Percentiles rank a stretch among this genome's conserved stretches.
Evolutionary conservation across 2,113 vertebrate genomes (phyloP).

Genomic region (Oryzias javanicus): DNA sequence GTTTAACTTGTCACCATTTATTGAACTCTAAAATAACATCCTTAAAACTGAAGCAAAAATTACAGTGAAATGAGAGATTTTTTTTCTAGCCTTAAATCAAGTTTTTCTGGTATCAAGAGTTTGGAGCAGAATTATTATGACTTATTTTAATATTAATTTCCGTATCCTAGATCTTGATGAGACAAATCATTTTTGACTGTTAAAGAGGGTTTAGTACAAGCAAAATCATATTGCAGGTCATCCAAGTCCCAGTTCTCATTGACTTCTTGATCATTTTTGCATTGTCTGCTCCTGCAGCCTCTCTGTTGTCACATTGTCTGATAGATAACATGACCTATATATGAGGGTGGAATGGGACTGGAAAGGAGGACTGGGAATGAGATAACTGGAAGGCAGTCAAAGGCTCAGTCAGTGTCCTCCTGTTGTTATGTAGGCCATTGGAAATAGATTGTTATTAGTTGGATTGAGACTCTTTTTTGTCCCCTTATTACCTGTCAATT

Average conservation of each 20-base stretch:
- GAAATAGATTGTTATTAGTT: conserved; percentile 44
- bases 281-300: conserved; percentile 12
- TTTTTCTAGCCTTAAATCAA: no score
- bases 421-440: conserved; percentile 51
- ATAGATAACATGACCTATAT: conserved; percentile 58
- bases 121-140: no score
- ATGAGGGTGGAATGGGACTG: conserved; percentile 46
- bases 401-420: conserved; percentile 51
- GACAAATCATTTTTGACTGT: no score
- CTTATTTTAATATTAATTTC: no score
- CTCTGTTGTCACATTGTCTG: conserved; percentile 37
- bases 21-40: no score
- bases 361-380: conserved; percentile 52
- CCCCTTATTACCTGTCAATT: not conserved
- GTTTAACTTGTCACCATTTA: no score
- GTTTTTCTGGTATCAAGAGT: no score
- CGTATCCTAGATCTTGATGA: no score
- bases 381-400: conserved; percentile 48
- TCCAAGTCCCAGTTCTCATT: conserved; percentile 26
- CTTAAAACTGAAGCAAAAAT: no score
- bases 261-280: conserved; percentile 25
- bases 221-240: conserved; percentile 12
- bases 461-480: conserved; percentile 9
- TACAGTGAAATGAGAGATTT: no score
- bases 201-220: not conserved